Base-by-base conservation (phyloP, 2,113 vertebrate species). In the Aegithalos caudatus region DNA sequence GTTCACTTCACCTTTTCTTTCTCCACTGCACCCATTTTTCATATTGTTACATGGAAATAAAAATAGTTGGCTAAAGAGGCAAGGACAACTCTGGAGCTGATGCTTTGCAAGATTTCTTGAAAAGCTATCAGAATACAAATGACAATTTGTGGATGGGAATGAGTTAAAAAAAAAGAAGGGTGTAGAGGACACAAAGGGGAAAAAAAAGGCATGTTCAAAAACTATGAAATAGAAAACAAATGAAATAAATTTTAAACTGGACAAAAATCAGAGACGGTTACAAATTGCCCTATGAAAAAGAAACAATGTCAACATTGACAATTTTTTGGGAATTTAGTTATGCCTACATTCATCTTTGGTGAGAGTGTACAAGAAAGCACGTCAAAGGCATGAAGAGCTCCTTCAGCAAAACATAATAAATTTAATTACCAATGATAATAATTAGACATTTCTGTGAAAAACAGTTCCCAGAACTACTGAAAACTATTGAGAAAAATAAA, bases 391-490 rank as follows among this genome's bases (percentile, higher is more conserved):
- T 66, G 91, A 88, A 83, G 91, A 88, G 12, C n/a, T 90, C 60
- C 81, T 96, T 53, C 82, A 74, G 90, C 76, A 95, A 90, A 93
- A 60, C 86, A 86, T 33, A 94, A 93, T 90, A 91, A 93, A 83
- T 94, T 94, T 92, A 82, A 96, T 88, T 94, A 81, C 76, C 60
- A 88, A 60, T 90, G 60, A 92, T 90, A 96, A 96, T 96, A 96
- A 96, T 93, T 86, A 95, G 95, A 83, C 86, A 56, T 86, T 94
- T 94, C 76, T 81, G 82, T 81, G 92, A 88, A 92, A 95, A 97
- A 88, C 79, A 96, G 86, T 97, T 93, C 93, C 93, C 94, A 97
- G 93, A 94, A 93, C 86, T 90, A 92, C 72, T 65, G 82, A 94
- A 90, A 92, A 93, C 72, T 93, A 81, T 33, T 20, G 61, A 86